Conservation (phyloP, 2,888 invertebrate species). For the Megalurothrips usitatus region DNA sequence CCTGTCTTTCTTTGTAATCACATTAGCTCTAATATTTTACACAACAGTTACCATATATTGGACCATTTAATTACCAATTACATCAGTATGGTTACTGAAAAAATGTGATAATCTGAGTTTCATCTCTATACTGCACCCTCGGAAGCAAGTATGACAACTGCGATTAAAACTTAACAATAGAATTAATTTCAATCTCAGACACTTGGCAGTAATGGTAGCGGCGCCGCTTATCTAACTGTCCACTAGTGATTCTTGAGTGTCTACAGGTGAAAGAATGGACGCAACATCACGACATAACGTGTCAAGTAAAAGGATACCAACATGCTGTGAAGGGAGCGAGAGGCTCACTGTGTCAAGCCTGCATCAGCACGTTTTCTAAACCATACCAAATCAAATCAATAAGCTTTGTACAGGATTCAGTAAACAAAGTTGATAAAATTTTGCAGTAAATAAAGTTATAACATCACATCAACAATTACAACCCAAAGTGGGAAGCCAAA, state of each 20-base stretch:
- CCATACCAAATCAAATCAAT: not conserved
- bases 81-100: constrained; percentile 3
- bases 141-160: not conserved
- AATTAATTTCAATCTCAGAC: not conserved
- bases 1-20: constrained; percentile 4
- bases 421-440: constrained; percentile 8
- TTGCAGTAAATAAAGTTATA: constrained; percentile 23
- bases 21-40: not conserved
- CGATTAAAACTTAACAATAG: not conserved
- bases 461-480: constrained; percentile 14
- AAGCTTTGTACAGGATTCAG: constrained; percentile 19
- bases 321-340: constrained; percentile 15
- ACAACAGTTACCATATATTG: constrained; percentile 15
- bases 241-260: constrained; percentile 5
- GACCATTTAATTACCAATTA: constrained; percentile 19
- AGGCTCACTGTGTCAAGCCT: constrained; percentile 8
- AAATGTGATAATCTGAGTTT: not conserved
- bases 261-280: constrained; percentile 20
- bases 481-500: not conserved
- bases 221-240: constrained; percentile 19
- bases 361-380: constrained; percentile 8
- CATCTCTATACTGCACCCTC: not conserved
- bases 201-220: constrained; percentile 18
- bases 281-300: constrained; percentile 20
- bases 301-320: not conserved